phyloP scores from a whole-genome alignment of 2,113 vertebrate genomes.

The Cercocebus atys region DNA sequence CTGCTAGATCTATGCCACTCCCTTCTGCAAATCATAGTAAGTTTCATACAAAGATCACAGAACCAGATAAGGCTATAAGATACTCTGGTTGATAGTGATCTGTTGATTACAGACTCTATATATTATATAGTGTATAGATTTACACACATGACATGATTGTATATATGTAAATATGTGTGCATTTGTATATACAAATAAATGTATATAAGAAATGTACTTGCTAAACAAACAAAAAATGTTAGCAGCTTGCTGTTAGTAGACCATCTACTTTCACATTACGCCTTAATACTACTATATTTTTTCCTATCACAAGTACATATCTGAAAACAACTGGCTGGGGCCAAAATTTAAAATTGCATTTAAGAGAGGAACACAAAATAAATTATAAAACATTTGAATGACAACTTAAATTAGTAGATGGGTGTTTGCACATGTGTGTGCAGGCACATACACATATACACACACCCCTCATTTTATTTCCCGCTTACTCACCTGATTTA shows the following conservation, averaged over 20 bases:
- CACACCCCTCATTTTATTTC: neutral
- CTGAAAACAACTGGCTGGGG: neutral
- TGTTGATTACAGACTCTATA: neutral
- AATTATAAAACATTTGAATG: neutral
- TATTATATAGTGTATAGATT: neutral
- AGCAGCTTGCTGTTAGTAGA: neutral
- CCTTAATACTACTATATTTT: neutral
- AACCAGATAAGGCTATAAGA: neutral
- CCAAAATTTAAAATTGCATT: neutral
- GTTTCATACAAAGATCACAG: neutral
- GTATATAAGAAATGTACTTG: neutral
- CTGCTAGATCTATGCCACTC: neutral
- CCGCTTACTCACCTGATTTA: neutral
- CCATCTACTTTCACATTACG: neutral
- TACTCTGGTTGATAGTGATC: neutral
- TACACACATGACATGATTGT: neutral
- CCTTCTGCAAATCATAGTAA: conserved; percentile 2
- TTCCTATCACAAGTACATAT: neutral
- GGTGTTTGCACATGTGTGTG: neutral
- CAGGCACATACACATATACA: neutral
- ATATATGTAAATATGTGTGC: neutral
- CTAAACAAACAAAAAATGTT: neutral
- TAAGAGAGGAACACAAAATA: neutral
- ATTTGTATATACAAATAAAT: neutral
- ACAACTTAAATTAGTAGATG: neutral